A percentile compares a stretch with the other conserved stretches of the same genome.
phyloP scores from a whole-genome alignment of 2,888 invertebrate genomes.

The Poecilobothrus nobilitatus region DNA sequence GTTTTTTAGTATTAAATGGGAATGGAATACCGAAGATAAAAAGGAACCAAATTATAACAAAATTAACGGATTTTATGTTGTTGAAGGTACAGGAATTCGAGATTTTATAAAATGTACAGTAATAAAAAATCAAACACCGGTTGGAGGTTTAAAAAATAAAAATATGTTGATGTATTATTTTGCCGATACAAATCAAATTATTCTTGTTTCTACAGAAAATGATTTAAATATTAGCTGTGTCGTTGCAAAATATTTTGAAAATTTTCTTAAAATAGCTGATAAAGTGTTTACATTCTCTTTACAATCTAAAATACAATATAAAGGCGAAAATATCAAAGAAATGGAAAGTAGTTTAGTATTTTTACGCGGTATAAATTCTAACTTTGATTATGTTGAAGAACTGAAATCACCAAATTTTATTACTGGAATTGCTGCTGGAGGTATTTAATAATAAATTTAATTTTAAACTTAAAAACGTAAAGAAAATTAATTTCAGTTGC shows the following conservation, averaged over 20 bases:
- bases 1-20: slow-evolving; percentile 18
- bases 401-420: slow-evolving; percentile 41
- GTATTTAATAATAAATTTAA: slow-evolving; percentile 26
- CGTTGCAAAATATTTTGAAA: slow-evolving; percentile 31
- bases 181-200: slow-evolving; percentile 20
- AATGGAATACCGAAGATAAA: slow-evolving; percentile 15
- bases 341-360: slow-evolving; percentile 34
- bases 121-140: slow-evolving; percentile 24
- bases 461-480: no score
- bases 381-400: slow-evolving; percentile 24
- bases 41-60: slow-evolving; percentile 10
- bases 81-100: slow-evolving; percentile 34
- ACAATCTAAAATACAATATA: slow-evolving; percentile 37
- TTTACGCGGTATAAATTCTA: slow-evolving; percentile 32
- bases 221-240: slow-evolving; percentile 36
- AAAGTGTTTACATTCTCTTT: slow-evolving; percentile 35
- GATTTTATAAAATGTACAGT: slow-evolving; percentile 32
- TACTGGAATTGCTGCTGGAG: slow-evolving; percentile 38
- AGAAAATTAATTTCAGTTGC: slow-evolving; percentile 30
- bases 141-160: slow-evolving; percentile 31
- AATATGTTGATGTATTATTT: slow-evolving; percentile 21
- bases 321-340: slow-evolving; percentile 33
- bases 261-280: slow-evolving; percentile 31
- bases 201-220: slow-evolving; percentile 34
- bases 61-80: slow-evolving; percentile 28